Percentiles rank a stretch among this genome's conserved stretches.
Evolutionary conservation across 2,797 vertebrate species (phyloP).

Genomic region (Hephaestus fuliginosus): DNA sequence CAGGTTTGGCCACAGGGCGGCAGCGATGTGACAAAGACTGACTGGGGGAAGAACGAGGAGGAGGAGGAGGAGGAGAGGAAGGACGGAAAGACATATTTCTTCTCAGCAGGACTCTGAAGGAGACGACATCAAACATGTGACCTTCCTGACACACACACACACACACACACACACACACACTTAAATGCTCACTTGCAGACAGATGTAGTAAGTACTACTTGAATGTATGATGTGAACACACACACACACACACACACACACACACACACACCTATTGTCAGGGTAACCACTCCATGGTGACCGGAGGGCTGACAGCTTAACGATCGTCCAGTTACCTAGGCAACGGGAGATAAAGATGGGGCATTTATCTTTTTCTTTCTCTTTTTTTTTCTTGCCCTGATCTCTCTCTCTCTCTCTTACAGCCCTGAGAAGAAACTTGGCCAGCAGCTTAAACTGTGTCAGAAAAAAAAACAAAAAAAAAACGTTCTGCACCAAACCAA

Average conservation of each 20-base stretch:
- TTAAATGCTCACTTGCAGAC: background rate
- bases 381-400: background rate
- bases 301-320: slow-evolving; percentile 48
- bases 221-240: background rate
- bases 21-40: slow-evolving; percentile 21
- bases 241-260: slow-evolving; percentile 30
- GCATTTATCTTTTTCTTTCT: slow-evolving; percentile 48
- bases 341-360: slow-evolving; percentile 63
- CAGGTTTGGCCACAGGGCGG: slow-evolving; percentile 51
- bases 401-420: background rate
- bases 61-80: background rate
- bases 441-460: background rate
- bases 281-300: slow-evolving; percentile 49
- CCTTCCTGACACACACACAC: slow-evolving; percentile 17
- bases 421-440: background rate
- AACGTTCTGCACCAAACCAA: background rate
- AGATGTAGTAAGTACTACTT: background rate
- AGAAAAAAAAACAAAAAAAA: background rate
- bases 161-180: slow-evolving; percentile 5
- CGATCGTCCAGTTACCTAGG: slow-evolving; percentile 67
- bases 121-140: slow-evolving; percentile 33
- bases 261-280: slow-evolving; percentile 45
- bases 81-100: background rate
- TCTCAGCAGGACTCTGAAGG: slow-evolving; percentile 34
- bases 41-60: background rate